Evolutionary conservation across 2,888 invertebrate genomes (phyloP), one percentile per base, ranked within the genome.

Genomic region (Calliscelio sp.): DNA sequence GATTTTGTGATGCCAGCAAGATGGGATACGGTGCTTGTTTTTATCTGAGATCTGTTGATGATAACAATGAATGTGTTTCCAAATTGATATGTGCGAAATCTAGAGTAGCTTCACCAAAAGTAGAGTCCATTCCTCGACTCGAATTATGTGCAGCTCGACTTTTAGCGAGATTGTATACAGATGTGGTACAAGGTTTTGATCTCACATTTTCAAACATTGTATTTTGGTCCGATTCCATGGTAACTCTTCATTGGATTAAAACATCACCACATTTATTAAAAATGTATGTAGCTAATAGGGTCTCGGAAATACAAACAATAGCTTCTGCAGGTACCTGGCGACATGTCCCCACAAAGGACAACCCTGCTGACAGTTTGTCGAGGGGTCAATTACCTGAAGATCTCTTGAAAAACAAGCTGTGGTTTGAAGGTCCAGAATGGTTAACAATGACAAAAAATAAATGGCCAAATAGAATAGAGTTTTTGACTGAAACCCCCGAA

Each of bases 51-150:
- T 46, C 46, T 5, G 5, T 6, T 5, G 18, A 46, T 46, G 18
- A 51, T 11, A 22, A 51, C 4, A 8, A 24, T 4, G 1, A 51
- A 51, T 51, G 22, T 24, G 3, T 22, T 7, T 32, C 6, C 32
- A 32, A 32, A 10, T 24, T 51, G 11, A 10, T 51, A 24, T 51
- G 11, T 24, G 51, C 51, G n/a, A 51, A 51, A 51, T 51, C 51
- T 16, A 1, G 51, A 22, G 24, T 51, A 3, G 24, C 22, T 10
- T 14, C 51, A 11, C 24, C 24, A 1, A 51, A 51, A 51, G 24
- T 24, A 10, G 11, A 22, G 3, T 11, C 6, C 2, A 51, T 51
- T 22, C 24, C 51, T 24, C 51, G 51, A 10, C 24, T 24, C 20
- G 24, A 51, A 51, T 11, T 51, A 11, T 22, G 14, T 24, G 24